Conservation (phyloP, 2,113 vertebrate species). For the zebrafish (Danio rerio) region GRCz12tu NC_133200.1:37792001-37792500, state of each 20-base stretch:
- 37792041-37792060: conserved; percentile 88
- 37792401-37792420: too few species aligned
- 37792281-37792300: too few species aligned
- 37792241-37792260: background rate
- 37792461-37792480: too few species aligned
- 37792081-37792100: conserved; percentile 92
- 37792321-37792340: too few species aligned
- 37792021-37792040: conserved; percentile 82
- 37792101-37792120: conserved; percentile 88
- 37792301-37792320: too few species aligned
- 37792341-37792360: too few species aligned
- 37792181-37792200: background rate
- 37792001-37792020: background rate
- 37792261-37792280: background rate
- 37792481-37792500: too few species aligned
- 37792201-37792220: too few species aligned
- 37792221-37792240: background rate
- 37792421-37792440: too few species aligned
- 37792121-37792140: conserved; percentile 87
- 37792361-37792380: too few species aligned
- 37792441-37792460: too few species aligned
- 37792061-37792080: conserved; percentile 95
- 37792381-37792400: too few species aligned
- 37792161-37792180: background rate
- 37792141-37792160: conserved; percentile 70